These are phyloP conservation scores for Drosophila auraria DNA, from an alignment of 1,140 invertebrate species.

Conservation along the genomic window DNA sequence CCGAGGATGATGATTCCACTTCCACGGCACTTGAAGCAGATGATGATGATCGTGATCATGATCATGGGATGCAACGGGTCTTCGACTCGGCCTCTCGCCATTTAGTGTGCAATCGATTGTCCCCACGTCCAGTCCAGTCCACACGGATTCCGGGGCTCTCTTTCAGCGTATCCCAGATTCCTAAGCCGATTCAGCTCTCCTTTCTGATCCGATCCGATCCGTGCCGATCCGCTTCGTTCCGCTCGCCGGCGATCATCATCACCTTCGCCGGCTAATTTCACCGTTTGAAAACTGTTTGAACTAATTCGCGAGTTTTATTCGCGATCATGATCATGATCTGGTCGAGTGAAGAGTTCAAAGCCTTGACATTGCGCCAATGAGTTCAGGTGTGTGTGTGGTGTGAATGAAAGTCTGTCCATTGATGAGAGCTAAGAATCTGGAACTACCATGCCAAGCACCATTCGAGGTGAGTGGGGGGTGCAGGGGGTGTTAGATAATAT, in stretches of 20 bases:
- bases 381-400: constrained; percentile 8
- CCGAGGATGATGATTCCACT: constrained; percentile 38
- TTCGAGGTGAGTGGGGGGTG: constrained; percentile 66
- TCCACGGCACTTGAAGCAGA: constrained; percentile 21
- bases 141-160: constrained; percentile 35
- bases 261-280: constrained; percentile 37
- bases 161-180: constrained; percentile 11
- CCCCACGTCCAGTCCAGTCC: constrained; percentile 77
- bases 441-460: constrained; percentile 80
- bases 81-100: constrained; percentile 54
- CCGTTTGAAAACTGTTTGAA: constrained; percentile 73
- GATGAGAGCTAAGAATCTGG: constrained; percentile 60
- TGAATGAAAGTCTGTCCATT: constrained; percentile 34
- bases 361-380: constrained; percentile 34
- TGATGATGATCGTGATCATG: constrained; percentile 26
- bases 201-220: constrained; percentile 27
- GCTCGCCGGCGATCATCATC: constrained; percentile 23
- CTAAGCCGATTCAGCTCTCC: constrained; percentile 24
- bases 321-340: constrained; percentile 27
- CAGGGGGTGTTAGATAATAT: not conserved
- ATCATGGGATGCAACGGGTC: constrained; percentile 59
- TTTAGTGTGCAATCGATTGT: constrained; percentile 82
- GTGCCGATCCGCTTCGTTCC: constrained; percentile 14
- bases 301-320: constrained; percentile 28
- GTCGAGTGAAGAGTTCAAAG: constrained; percentile 27